Evolutionary conservation across 2,797 vertebrate species (phyloP).

Genomic region (Sciurus carolinensis): DNA sequence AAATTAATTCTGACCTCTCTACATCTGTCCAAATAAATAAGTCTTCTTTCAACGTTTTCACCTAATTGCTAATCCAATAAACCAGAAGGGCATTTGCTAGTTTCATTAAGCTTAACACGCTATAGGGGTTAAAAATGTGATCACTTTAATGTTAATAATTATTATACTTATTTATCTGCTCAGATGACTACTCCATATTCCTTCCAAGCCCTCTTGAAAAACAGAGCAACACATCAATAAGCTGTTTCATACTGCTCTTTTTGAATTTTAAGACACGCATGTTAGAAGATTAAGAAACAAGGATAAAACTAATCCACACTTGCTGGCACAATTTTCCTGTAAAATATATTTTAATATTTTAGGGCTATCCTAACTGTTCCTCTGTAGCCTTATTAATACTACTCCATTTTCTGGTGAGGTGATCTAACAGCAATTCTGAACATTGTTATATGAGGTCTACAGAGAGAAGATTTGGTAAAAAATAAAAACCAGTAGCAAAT

Average conservation of each 20-base stretch:
- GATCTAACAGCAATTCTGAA: not conserved
- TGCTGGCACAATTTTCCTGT: not conserved
- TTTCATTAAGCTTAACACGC: conserved; percentile 88
- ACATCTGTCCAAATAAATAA: conserved; percentile 91
- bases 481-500: conserved; percentile 5
- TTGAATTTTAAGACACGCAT: not conserved
- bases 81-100: conserved; percentile 86
- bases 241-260: not conserved
- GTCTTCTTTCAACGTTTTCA: conserved; percentile 87
- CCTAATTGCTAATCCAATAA: conserved; percentile 88
- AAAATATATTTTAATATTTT: not conserved
- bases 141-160: conserved; percentile 84
- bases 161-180: conserved; percentile 80
- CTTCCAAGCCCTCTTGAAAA: conserved; percentile 13
- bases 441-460: not conserved
- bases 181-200: conserved; percentile 24
- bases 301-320: not conserved
- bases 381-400: not conserved
- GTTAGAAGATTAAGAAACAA: conserved; percentile 48
- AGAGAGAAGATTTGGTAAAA: not conserved
- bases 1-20: conserved; percentile 92
- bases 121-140: conserved; percentile 86
- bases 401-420: not conserved
- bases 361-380: not conserved
- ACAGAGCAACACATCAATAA: not conserved